Conservation (phyloP, 2,113 vertebrate species). For the Sterna hirundo region DNA sequence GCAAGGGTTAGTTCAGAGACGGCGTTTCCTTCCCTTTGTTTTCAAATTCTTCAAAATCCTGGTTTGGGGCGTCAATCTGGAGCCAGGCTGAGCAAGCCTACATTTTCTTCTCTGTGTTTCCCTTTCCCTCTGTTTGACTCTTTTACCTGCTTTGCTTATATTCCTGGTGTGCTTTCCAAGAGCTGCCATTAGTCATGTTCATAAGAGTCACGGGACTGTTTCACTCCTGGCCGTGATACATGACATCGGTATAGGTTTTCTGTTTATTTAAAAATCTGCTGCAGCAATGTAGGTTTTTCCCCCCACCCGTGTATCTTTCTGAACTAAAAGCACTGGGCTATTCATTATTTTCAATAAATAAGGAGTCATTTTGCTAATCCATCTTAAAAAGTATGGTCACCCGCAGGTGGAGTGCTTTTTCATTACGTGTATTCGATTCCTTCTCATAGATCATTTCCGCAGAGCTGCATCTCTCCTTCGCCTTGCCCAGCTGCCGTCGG, state of each 20-base stretch:
- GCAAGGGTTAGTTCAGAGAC: not conserved
- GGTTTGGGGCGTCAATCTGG: not conserved
- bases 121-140: not conserved
- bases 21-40: not conserved
- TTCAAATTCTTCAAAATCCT: not conserved
- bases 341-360: conserved; percentile 56
- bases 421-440: not conserved
- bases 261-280: conserved; percentile 47
- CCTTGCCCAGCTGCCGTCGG: accelerated
- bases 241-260: not conserved
- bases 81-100: not conserved
- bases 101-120: not conserved
- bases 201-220: not conserved
- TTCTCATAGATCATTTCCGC: not conserved
- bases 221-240: conserved; percentile 11
- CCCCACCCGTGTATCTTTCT: not conserved
- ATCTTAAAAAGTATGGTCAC: conserved; percentile 40
- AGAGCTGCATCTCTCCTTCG: not conserved
- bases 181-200: conserved; percentile 39
- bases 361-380: conserved; percentile 60
- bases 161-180: conserved; percentile 25
- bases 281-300: not conserved
- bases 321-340: conserved; percentile 5
- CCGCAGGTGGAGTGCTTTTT: conserved; percentile 33
- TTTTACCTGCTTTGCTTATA: not conserved